A percentile compares a stretch with the other conserved stretches of the same genome.
Conservation (phyloP, 2,888 invertebrate genomes). For the Pheosia gnoma region DNA sequence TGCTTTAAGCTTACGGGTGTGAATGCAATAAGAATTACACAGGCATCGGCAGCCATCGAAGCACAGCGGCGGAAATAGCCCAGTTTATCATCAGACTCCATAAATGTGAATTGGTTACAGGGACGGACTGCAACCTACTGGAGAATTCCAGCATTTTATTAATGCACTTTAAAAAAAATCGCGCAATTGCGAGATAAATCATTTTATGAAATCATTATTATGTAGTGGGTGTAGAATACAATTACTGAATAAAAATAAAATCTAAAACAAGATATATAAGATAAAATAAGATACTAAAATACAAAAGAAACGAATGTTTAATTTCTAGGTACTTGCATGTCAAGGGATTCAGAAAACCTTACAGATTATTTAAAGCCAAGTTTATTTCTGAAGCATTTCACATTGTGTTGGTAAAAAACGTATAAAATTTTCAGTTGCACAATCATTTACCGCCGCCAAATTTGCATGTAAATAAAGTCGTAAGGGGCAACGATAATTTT, state of each 20-base stretch:
- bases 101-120: slow-evolving; percentile 63
- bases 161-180: background rate
- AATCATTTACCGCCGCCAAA: slow-evolving; percentile 19
- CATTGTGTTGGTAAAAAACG: background rate
- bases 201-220: too few relatives aligned
- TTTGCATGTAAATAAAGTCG: slow-evolving; percentile 27
- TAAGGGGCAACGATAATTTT: slow-evolving; percentile 21
- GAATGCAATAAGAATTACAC: slow-evolving; percentile 22
- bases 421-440: background rate
- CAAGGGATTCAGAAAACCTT: too few relatives aligned
- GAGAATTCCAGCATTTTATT: slow-evolving; percentile 54
- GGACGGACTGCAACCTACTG: slow-evolving; percentile 61
- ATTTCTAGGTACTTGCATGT: too few relatives aligned
- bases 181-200: too few relatives aligned
- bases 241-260: too few relatives aligned
- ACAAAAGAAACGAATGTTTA: too few relatives aligned
- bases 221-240: too few relatives aligned
- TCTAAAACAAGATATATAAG: too few relatives aligned
- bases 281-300: too few relatives aligned
- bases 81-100: slow-evolving; percentile 71
- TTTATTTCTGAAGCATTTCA: background rate
- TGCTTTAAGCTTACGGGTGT: background rate
- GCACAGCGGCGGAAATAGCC: slow-evolving; percentile 64
- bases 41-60: slow-evolving; percentile 26
- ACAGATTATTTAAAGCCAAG: background rate